phyloP scores from a whole-genome alignment of 2,797 vertebrate genomes.

The Benthosema pterotum region DNA sequence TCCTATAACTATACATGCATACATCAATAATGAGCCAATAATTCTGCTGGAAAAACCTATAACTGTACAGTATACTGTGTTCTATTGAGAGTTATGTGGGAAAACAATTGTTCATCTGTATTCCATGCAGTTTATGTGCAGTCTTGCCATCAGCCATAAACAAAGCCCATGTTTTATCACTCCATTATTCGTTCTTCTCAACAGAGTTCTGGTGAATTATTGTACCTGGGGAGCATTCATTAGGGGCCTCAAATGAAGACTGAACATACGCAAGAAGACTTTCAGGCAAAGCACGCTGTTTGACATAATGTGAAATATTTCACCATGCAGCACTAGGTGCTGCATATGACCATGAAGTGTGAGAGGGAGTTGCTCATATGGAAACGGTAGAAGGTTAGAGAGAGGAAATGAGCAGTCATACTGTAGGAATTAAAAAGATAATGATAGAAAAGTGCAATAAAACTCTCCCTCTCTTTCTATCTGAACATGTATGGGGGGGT shows the following conservation, averaged over 20 bases:
- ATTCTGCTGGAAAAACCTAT: no score
- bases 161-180: conserved; percentile 1
- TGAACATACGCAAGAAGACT: neutral
- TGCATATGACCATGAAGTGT: conserved; percentile 8
- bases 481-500: conserved; percentile 32
- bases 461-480: neutral
- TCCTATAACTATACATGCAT: no score
- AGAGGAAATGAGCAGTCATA: neutral
- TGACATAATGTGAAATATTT: conserved; percentile 46
- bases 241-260: conserved; percentile 17
- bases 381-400: neutral
- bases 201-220: conserved; percentile 23
- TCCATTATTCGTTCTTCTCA: conserved; percentile 16
- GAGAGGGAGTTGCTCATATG: neutral
- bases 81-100: no score
- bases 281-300: conserved; percentile 38
- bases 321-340: conserved; percentile 29
- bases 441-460: conserved; percentile 7
- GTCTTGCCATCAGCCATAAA: no score
- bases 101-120: no score
- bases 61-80: no score
- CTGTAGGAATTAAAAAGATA: neutral
- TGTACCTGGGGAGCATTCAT: conserved; percentile 22
- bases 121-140: no score
- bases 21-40: no score